These are phyloP conservation scores for Prionailurus bengalensis DNA, from an alignment of 2,113 vertebrate species.

Conservation along the genomic window DNA sequence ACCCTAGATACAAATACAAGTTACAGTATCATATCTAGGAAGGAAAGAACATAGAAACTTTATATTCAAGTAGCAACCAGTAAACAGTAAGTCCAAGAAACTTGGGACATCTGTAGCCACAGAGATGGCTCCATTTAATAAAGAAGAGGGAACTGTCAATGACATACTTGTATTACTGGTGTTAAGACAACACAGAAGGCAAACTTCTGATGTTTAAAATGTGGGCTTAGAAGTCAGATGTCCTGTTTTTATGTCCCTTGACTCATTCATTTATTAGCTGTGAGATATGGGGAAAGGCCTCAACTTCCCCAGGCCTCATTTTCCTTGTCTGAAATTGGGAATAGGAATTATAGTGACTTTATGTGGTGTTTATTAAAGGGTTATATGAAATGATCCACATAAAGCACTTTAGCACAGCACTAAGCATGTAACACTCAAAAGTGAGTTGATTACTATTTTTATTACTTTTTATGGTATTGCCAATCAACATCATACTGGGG, in stretches of 20 bases:
- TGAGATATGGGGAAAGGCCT: background rate
- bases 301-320: background rate
- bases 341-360: background rate
- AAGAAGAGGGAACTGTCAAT: background rate
- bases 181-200: background rate
- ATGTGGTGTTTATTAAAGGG: background rate
- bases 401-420: background rate
- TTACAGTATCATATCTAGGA: background rate
- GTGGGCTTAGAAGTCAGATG: background rate
- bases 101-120: background rate
- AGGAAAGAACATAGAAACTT: background rate
- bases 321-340: background rate
- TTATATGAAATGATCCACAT: background rate
- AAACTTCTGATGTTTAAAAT: background rate
- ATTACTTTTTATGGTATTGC: background rate
- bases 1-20: conserved; percentile 10
- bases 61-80: background rate
- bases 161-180: background rate
- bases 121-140: background rate
- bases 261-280: background rate
- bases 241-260: background rate
- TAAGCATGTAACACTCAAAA: background rate
- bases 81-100: background rate
- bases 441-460: background rate
- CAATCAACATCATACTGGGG: background rate